These are phyloP conservation scores for Calcarius ornatus DNA, from an alignment of 2,113 vertebrate genomes.

Conservation along the genomic window DNA sequence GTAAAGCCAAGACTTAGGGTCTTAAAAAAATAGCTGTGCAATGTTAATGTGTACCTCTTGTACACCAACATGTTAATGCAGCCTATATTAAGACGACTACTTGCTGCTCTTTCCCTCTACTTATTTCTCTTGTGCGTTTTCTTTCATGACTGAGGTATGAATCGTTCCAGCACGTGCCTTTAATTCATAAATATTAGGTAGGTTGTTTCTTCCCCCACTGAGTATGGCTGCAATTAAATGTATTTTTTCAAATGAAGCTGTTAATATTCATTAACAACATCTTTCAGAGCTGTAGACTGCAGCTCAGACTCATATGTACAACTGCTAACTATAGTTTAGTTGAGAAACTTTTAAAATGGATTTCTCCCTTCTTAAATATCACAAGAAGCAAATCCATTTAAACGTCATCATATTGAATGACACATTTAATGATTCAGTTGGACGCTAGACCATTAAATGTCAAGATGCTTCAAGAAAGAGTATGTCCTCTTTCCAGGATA, in stretches of 20 bases:
- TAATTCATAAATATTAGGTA: slow-evolving; percentile 9
- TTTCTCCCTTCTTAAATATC: neutral
- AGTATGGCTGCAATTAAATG: neutral
- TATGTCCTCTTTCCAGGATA: neutral
- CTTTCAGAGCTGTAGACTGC: neutral
- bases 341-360: neutral
- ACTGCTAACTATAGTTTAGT: neutral
- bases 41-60: neutral
- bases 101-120: neutral
- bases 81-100: neutral
- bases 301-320: neutral
- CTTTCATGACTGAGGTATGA: neutral
- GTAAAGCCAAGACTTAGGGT: neutral
- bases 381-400: neutral
- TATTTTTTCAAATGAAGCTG: neutral
- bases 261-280: neutral
- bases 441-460: neutral
- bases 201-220: neutral
- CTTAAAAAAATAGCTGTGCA: neutral
- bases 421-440: neutral
- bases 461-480: neutral
- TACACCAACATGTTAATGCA: neutral
- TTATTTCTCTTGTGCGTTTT: neutral
- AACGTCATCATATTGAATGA: neutral
- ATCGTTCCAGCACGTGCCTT: neutral